These are phyloP conservation scores for Syngnathus scovelli DNA, from an alignment of 2,113 vertebrate genomes.

Conservation along the genomic window DNA sequence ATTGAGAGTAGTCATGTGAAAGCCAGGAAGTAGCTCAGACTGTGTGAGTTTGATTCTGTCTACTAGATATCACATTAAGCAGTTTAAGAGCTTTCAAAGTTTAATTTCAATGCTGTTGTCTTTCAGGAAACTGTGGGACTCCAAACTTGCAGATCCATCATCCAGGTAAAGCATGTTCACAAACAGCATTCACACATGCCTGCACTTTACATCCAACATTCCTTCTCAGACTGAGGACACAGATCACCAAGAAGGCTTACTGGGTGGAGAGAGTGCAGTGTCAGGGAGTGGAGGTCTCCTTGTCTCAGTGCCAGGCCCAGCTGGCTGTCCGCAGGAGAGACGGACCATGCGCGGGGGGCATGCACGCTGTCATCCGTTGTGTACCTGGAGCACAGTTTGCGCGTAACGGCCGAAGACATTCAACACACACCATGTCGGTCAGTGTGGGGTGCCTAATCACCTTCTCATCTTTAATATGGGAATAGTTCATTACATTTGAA, in stretches of 20 bases:
- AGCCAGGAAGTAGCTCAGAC: not conserved
- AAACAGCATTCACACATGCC: not conserved
- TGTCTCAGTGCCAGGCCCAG: slow-evolving; percentile 77
- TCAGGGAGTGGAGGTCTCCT: slow-evolving; percentile 76
- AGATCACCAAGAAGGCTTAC: slow-evolving; percentile 79
- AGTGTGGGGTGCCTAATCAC: slow-evolving; percentile 28
- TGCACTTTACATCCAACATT: not conserved
- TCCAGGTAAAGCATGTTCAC: slow-evolving; percentile 73
- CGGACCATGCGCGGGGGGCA: slow-evolving; percentile 74
- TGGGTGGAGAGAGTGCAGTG: slow-evolving; percentile 84
- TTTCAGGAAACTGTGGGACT: slow-evolving; percentile 87
- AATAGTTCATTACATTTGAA: not conserved
- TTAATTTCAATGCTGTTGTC: slow-evolving; percentile 7
- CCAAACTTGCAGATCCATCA: slow-evolving; percentile 80
- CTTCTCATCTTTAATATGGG: no score
- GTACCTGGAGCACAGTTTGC: slow-evolving; percentile 71
- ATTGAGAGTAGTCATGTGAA: not conserved
- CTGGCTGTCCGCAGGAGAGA: slow-evolving; percentile 63
- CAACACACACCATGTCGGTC: slow-evolving; percentile 66
- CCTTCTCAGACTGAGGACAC: slow-evolving; percentile 70
- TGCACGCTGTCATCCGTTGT: slow-evolving; percentile 83
- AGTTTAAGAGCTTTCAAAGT: not conserved
- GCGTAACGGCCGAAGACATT: slow-evolving; percentile 46
- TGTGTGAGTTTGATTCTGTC: slow-evolving; percentile 24
- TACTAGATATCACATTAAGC: slow-evolving; percentile 20